Evolutionary conservation across 23 tunicate species (phyloP), one percentile per base, ranked within the genome.

Genomic region (Trididemnum nubilum): DNA sequence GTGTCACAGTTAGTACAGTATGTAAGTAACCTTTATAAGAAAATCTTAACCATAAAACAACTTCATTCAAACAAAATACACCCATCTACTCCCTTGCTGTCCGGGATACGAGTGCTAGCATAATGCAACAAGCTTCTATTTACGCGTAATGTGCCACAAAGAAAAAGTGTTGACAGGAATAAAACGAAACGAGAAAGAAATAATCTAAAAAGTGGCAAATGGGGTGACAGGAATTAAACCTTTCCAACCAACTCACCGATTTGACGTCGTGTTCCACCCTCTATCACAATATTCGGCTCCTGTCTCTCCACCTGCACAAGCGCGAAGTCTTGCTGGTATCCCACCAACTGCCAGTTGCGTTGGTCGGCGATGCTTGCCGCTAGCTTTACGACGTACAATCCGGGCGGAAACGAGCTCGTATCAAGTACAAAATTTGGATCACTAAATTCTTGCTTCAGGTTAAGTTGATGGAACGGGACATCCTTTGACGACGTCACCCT

Each of bases 191-290:
- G n/a, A n/a, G n/a, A n/a, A n/a, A n/a, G n/a, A n/a, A n/a, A n/a
- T n/a, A n/a, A n/a, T n/a, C n/a, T n/a, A n/a, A n/a, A n/a, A n/a
- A n/a, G n/a, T n/a, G n/a, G n/a, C n/a, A n/a, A n/a, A n/a, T n/a
- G n/a, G n/a, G n/a, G n/a, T n/a, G n/a, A n/a, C n/a, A n/a, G n/a
- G n/a, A n/a, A n/a, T n/a, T n/a, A n/a, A n/a, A n/a, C n/a, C n/a
- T n/a, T n/a, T n/a, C n/a, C n/a, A n/a, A n/a, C n/a, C n/a, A n/a
- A 15, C 67, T 61, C 67, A 61, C 67, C 67, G 29, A 61, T 22
- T 25, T 21, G 25, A 4, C 67, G 15, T 61, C 29, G 29, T n/a
- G 29, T 61, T 61, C 67, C 67, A 22, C 67, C 67, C n/a, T 61
- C 25, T 21, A 61, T 61, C 29, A 25, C n/a, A 21, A 61, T 4